Evolutionary conservation across 2,113 vertebrate species (phyloP).

Genomic region (Hoplias malabaricus): DNA sequence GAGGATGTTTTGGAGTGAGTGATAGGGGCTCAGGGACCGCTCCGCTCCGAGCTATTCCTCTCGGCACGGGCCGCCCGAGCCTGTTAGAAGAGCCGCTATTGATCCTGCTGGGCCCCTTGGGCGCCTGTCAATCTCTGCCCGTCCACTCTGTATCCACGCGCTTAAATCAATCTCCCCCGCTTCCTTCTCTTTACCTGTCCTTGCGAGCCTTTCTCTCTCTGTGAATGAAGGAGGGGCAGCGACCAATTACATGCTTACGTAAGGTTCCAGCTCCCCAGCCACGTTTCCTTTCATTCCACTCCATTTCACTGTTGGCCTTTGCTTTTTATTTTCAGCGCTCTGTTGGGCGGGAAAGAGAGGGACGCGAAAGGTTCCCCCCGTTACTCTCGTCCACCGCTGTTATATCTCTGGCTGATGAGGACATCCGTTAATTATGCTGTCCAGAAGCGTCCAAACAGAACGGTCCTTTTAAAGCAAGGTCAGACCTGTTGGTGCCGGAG

Average conservation of each 20-base stretch:
- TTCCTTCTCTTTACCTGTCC: constrained; percentile 14
- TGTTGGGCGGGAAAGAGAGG: neutral
- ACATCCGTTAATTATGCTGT: constrained; percentile 37
- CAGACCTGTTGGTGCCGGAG: neutral
- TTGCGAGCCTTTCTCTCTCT: constrained; percentile 14
- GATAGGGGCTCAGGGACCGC: constrained; percentile 36
- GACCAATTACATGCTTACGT: constrained; percentile 32
- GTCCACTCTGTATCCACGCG: constrained; percentile 14
- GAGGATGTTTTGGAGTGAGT: constrained; percentile 19
- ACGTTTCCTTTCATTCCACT: constrained; percentile 20
- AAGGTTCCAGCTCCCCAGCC: constrained; percentile 15
- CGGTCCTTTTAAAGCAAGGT: constrained; percentile 29
- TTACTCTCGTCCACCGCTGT: neutral
- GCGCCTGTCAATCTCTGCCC: constrained; percentile 33
- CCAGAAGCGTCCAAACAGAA: neutral
- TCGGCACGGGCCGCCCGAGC: neutral
- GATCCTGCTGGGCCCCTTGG: constrained; percentile 25
- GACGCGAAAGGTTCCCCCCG: neutral
- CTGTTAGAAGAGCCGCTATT: constrained; percentile 37
- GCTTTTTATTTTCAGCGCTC: constrained; percentile 33
- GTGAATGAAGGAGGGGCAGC: neutral
- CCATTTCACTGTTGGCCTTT: constrained; percentile 32
- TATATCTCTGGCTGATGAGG: constrained; percentile 7
- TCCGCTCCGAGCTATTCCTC: neutral
- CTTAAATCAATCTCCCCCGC: constrained; percentile 25